These are phyloP conservation scores for Lathamus discolor DNA, from an alignment of 2,113 vertebrate genomes.

Conservation along the genomic window DNA sequence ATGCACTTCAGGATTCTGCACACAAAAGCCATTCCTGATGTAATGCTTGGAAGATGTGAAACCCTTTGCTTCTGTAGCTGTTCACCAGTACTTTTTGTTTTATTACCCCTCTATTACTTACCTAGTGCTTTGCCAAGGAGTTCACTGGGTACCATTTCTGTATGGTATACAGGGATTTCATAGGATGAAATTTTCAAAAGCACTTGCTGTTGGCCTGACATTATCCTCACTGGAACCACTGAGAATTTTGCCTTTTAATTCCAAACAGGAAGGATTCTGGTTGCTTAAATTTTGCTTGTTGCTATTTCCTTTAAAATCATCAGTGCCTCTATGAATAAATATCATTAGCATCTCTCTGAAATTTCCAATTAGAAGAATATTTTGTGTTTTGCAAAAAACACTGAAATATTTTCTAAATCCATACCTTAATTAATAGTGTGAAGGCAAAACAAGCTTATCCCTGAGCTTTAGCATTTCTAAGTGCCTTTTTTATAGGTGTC, in stretches of 20 bases:
- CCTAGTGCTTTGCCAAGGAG: neutral
- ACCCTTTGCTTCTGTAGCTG: neutral
- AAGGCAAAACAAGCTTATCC: neutral
- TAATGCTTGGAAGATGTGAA: neutral
- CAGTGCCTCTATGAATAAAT: neutral
- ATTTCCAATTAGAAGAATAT: neutral
- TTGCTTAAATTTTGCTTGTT: neutral
- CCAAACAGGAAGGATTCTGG: neutral
- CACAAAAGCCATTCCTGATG: neutral
- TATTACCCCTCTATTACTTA: rapidly evolving
- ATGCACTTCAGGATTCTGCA: neutral
- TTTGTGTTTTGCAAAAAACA: neutral
- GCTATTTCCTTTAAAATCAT: neutral
- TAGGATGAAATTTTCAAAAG: neutral
- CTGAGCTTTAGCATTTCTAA: neutral
- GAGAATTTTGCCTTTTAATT: neutral
- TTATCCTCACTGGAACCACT: neutral
- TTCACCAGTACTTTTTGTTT: neutral
- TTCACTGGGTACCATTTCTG: neutral
- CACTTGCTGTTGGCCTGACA: neutral
- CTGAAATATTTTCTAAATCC: neutral
- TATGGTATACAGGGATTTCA: neutral
- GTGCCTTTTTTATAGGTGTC: neutral
- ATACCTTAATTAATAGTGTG: neutral
- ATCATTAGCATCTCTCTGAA: neutral